Evolutionary conservation across 2,113 vertebrate species (phyloP), one percentile per base, ranked within the genome.

Genomic region (Erythrolamprus reginae): DNA sequence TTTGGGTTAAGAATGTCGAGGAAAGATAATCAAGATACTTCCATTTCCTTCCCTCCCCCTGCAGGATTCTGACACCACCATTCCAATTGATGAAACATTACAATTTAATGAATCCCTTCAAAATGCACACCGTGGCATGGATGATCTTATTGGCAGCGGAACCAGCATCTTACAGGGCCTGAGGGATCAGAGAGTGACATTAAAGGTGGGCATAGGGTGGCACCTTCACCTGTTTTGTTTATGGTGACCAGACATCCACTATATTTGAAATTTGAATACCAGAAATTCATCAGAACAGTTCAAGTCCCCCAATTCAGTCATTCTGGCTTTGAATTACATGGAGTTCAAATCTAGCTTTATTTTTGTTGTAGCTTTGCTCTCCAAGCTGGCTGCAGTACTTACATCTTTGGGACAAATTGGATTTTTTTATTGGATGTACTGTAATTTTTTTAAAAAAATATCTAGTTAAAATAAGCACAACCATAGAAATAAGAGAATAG

Each of bases 31-130:
- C 45, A 19, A 93, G 93, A 91, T 92, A 92, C 95, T 97, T 95
- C 95, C 0, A 97, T 95, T 97, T 95, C 95, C 0, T 97, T 95
- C 97, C 96, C 95, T 95, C 94, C 93, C 95, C 21, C 90, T 83
- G 77, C 94, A 99, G 99, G 98, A 99, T 88, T 98, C 98, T 93
- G 99, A 98, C 93, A 99, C 99, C 91, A 98, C 98, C 95, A 99
- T 99, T 92, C 98, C 98, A 90, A 99, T 99, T 95, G 99, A 99
- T 33, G 98, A 99, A 94, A 98, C 98, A 6, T 96, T 99, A 91
- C 99, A 99, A 96, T 98, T 98, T 91, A 99, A 98, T 93, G 97
- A 98, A 93, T 98, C 94, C 94, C 96, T 99, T 93, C 98, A 98
- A 96, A 98, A 97, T 92, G 98, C 98, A 91, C 99, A 99, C 97